A percentile compares a stretch with the other conserved stretches of the same genome.
These are phyloP conservation scores for Oscheius sp. DNA, from an alignment of 2,888 invertebrate species.

Conservation along the genomic window DNA sequence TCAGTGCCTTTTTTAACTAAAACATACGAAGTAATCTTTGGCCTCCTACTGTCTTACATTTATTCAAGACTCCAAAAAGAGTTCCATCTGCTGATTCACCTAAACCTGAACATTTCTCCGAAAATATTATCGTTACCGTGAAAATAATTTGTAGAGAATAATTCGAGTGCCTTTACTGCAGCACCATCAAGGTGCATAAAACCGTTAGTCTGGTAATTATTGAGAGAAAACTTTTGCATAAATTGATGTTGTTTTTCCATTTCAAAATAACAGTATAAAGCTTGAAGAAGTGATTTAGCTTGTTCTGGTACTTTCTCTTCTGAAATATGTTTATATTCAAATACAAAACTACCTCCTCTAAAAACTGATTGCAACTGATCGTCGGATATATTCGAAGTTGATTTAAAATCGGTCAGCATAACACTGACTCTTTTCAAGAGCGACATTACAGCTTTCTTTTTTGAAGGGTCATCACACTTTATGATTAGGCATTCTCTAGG, in stretches of 20 bases:
- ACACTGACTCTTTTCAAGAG: slow-evolving; percentile 12
- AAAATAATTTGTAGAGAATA: slow-evolving; percentile 59
- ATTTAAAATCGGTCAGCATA: slow-evolving; percentile 11
- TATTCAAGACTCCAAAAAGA: slow-evolving; percentile 65
- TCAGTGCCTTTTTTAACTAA: neutral
- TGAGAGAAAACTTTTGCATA: slow-evolving; percentile 42
- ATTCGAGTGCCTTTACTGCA: slow-evolving; percentile 65
- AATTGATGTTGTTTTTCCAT: slow-evolving; percentile 27
- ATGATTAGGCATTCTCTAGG: slow-evolving; percentile 51
- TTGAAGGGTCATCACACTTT: slow-evolving; percentile 1
- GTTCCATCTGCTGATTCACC: slow-evolving; percentile 46
- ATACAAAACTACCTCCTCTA: neutral
- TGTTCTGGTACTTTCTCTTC: slow-evolving; percentile 5
- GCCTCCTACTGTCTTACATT: slow-evolving; percentile 66
- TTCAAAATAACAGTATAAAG: slow-evolving; percentile 20
- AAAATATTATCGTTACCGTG: slow-evolving; percentile 36
- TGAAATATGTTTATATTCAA: neutral
- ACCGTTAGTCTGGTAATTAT: slow-evolving; percentile 55
- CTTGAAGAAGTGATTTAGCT: neutral
- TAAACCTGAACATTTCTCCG: slow-evolving; percentile 18
- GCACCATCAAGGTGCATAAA: slow-evolving; percentile 61
- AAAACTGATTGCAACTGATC: slow-evolving; percentile 9
- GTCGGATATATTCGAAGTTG: neutral
- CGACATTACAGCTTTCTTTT: slow-evolving; percentile 19
- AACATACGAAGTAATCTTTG: slow-evolving; percentile 61